These are phyloP conservation scores for Troides helena DNA, from an alignment of 2,888 invertebrate species.

Conservation along the genomic window DNA sequence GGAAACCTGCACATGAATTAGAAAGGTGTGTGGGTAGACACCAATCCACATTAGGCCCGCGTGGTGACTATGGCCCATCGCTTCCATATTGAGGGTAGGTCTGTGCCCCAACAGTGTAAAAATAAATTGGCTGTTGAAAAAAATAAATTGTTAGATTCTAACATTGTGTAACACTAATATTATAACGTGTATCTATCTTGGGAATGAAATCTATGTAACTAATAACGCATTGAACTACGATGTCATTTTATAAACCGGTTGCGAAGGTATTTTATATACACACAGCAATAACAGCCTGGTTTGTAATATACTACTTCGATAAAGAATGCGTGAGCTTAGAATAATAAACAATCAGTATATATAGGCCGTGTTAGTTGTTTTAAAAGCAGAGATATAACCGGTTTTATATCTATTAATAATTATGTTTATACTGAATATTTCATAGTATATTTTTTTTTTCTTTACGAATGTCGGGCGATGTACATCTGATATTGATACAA, in stretches of 20 bases:
- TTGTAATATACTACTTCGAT: slow-evolving; percentile 3
- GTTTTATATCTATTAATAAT: no score
- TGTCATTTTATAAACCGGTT: slow-evolving; percentile 8
- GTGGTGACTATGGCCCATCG: no score
- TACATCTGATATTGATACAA: no score
- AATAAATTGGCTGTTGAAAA: not conserved
- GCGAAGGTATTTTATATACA: slow-evolving; percentile 3
- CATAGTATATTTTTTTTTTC: no score
- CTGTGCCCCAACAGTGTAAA: not conserved
- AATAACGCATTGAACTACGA: slow-evolving; percentile 1
- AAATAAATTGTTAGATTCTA: not conserved
- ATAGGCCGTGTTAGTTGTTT: not conserved
- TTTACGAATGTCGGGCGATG: no score
- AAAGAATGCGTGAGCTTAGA: slow-evolving; percentile 6
- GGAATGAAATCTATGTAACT: slow-evolving; percentile 1
- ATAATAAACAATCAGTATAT: slow-evolving; percentile 5
- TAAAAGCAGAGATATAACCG: no score
- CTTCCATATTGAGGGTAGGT: no score
- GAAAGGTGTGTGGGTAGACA: no score
- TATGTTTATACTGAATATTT: no score
- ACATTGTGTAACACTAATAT: not conserved
- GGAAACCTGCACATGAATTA: no score
- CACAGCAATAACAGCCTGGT: not conserved
- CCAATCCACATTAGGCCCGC: no score
- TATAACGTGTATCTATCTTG: not conserved